A percentile compares a stretch with the other conserved stretches of the same genome.
phyloP scores from a whole-genome alignment of 2,888 invertebrate genomes.

The Neelides folsomi region DNA sequence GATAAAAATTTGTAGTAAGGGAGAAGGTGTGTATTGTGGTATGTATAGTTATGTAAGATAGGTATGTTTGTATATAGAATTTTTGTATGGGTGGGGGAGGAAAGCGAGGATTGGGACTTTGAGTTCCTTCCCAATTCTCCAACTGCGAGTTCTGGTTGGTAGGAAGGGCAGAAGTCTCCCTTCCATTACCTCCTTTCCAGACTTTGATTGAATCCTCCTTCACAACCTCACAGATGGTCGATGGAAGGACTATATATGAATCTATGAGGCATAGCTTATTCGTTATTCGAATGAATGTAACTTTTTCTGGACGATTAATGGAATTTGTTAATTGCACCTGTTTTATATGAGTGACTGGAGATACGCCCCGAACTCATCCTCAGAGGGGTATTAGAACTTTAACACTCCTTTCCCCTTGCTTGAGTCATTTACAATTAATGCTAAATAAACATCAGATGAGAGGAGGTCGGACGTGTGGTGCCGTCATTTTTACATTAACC shows the following conservation, averaged over 20 bases:
- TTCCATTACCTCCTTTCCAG: not conserved
- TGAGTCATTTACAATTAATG: not conserved
- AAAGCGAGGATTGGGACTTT: too few species aligned
- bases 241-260: conserved; percentile 2
- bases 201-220: conserved; percentile 5
- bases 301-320: conserved; percentile 12
- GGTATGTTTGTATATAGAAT: too few species aligned
- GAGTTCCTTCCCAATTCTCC: too few species aligned
- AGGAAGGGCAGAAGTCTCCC: too few species aligned
- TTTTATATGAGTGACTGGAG: conserved; percentile 13
- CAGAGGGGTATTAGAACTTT: not conserved
- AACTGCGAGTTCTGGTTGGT: too few species aligned
- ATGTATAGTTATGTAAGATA: too few species aligned
- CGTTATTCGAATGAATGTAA: conserved; percentile 9
- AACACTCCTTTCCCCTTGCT: not conserved
- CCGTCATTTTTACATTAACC: too few species aligned
- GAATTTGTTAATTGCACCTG: conserved; percentile 21
- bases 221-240: conserved; percentile 8
- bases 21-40: too few species aligned
- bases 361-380: conserved; percentile 6
- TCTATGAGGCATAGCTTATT: conserved; percentile 3
- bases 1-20: too few species aligned
- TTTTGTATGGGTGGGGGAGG: too few species aligned
- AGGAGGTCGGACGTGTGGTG: too few species aligned
- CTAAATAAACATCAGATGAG: too few species aligned